Conservation (phyloP, 2,797 vertebrate genomes). For the Phalloptychus januarius region DNA sequence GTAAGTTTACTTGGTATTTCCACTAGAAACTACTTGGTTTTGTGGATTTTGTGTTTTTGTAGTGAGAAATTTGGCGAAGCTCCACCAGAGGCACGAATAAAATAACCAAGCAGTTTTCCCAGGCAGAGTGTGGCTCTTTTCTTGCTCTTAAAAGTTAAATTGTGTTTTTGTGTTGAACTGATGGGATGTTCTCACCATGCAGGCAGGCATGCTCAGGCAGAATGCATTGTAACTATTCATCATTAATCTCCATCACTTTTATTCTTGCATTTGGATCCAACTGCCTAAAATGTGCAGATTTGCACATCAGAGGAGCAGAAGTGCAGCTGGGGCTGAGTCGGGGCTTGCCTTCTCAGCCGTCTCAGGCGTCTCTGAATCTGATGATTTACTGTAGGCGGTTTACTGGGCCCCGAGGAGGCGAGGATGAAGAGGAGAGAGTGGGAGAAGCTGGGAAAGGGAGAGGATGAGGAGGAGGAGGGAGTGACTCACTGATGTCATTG, state of each 20-base stretch:
- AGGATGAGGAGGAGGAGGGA: slow-evolving; percentile 30
- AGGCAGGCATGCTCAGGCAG: slow-evolving; percentile 25
- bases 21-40: no score
- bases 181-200: slow-evolving; percentile 13
- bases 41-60: no score
- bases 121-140: not conserved
- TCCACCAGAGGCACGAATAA: slow-evolving; percentile 16
- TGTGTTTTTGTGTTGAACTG: not conserved
- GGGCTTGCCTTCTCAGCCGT: slow-evolving; percentile 34
- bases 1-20: no score
- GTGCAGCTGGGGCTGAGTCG: slow-evolving; percentile 3
- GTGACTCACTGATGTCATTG: slow-evolving; percentile 66
- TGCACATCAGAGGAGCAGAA: slow-evolving; percentile 23
- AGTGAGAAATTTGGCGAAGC: slow-evolving; percentile 1
- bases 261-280: not conserved
- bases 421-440: slow-evolving; percentile 12
- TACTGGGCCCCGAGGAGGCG: slow-evolving; percentile 41
- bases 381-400: slow-evolving; percentile 42
- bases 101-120: not conserved
- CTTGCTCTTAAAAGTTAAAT: not conserved
- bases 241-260: slow-evolving; percentile 31
- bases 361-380: slow-evolving; percentile 47
- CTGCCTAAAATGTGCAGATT: slow-evolving; percentile 25
- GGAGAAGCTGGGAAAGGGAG: slow-evolving; percentile 10
- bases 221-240: slow-evolving; percentile 23